phyloP scores from a whole-genome alignment of 2,888 invertebrate species.

The Tetranychus truncatus region DNA sequence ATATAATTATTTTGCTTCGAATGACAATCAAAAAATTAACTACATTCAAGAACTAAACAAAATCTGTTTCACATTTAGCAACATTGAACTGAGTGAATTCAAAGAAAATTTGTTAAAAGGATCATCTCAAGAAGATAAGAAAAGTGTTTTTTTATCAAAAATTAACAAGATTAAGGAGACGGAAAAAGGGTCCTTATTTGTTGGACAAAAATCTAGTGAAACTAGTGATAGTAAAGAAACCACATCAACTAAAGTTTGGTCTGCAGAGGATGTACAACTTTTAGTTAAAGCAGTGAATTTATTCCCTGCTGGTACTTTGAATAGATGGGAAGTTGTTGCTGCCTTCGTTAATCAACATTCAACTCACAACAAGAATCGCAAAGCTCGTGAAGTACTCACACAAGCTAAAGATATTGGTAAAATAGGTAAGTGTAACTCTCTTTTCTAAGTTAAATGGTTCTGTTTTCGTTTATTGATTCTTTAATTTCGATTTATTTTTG shows the following conservation, averaged over 20 bases:
- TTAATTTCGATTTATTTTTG: background rate
- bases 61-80: constrained; percentile 55
- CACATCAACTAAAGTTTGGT: constrained; percentile 44
- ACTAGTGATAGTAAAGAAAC: constrained; percentile 14
- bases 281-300: constrained; percentile 91
- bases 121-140: constrained; percentile 5
- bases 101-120: constrained; percentile 30
- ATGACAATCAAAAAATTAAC: constrained; percentile 51
- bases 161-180: constrained; percentile 54
- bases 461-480: background rate
- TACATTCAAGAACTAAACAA: constrained; percentile 83
- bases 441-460: background rate
- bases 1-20: constrained; percentile 41
- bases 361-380: constrained; percentile 42
- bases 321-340: constrained; percentile 49
- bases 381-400: constrained; percentile 75
- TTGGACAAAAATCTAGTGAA: constrained; percentile 19
- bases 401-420: constrained; percentile 89
- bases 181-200: constrained; percentile 41
- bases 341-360: constrained; percentile 75
- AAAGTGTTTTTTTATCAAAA: constrained; percentile 31
- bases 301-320: constrained; percentile 76
- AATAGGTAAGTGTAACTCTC: constrained; percentile 31
- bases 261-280: constrained; percentile 60
- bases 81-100: constrained; percentile 27